phyloP scores from a whole-genome alignment of 2,888 invertebrate species.

The Caenorhabditis sp. region DNA sequence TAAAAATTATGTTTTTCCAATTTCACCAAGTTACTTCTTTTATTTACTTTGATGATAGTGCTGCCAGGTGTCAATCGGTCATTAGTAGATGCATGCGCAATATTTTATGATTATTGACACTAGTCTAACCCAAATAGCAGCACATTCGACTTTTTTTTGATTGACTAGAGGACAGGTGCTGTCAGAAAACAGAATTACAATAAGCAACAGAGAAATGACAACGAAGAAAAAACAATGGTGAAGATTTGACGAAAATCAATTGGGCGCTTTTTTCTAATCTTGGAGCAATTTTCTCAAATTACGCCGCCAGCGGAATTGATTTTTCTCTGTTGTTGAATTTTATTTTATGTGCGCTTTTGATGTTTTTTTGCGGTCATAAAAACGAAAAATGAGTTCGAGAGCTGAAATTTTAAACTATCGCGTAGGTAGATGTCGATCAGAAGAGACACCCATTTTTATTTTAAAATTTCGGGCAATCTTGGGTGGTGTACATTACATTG shows the following conservation, averaged over 20 bases:
- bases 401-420: neutral
- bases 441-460: no score
- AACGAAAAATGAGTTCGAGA: neutral
- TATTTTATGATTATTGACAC: neutral
- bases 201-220: neutral
- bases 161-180: neutral
- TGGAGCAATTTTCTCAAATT: slow-evolving; percentile 1
- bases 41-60: neutral
- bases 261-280: neutral
- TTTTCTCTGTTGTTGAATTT: neutral
- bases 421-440: neutral
- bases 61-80: neutral
- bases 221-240: neutral
- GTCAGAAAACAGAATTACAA: neutral
- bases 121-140: neutral
- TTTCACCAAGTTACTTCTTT: neutral
- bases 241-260: neutral
- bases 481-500: neutral
- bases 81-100: neutral
- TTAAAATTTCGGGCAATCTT: no score
- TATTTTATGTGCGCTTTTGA: neutral
- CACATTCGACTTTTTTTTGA: neutral
- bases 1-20: neutral
- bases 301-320: neutral
- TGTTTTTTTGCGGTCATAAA: neutral